Conservation (phyloP, 2,888 invertebrate genomes). For the Eristalis pertinax region DNA sequence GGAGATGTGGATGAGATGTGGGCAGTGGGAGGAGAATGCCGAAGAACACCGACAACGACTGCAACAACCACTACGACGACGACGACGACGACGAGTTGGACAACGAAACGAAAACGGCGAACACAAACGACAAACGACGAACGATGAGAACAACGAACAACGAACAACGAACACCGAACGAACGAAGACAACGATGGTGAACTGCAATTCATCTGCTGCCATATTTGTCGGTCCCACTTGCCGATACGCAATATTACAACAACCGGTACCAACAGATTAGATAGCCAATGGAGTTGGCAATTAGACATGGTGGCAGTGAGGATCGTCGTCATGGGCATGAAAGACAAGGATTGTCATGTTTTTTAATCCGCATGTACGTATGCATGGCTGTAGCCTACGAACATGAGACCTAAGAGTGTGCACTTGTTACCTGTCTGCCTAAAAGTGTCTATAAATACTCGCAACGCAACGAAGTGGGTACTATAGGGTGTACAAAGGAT, state of each 20-base stretch:
- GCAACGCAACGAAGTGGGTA: neutral
- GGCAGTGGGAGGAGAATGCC: neutral
- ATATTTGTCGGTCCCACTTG: slow-evolving; percentile 63
- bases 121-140: neutral
- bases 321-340: slow-evolving; percentile 54
- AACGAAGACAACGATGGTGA: slow-evolving; percentile 8
- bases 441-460: slow-evolving; percentile 3
- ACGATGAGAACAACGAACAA: neutral
- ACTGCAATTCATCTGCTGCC: slow-evolving; percentile 68
- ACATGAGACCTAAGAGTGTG: slow-evolving; percentile 23
- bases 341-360: slow-evolving; percentile 64
- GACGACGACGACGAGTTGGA: neutral
- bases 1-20: slow-evolving; percentile 17
- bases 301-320: slow-evolving; percentile 58
- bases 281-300: slow-evolving; percentile 65
- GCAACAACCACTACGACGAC: too few relatives aligned
- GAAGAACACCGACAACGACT: too few relatives aligned
- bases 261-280: slow-evolving; percentile 65
- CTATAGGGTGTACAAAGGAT: neutral
- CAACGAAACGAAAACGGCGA: slow-evolving; percentile 1
- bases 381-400: slow-evolving; percentile 23
- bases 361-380: slow-evolving; percentile 56
- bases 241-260: slow-evolving; percentile 63
- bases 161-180: neutral
- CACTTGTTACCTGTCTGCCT: slow-evolving; percentile 36